These are phyloP conservation scores for Notodonta dromedarius DNA, from an alignment of 2,888 invertebrate genomes.

Conservation along the genomic window DNA sequence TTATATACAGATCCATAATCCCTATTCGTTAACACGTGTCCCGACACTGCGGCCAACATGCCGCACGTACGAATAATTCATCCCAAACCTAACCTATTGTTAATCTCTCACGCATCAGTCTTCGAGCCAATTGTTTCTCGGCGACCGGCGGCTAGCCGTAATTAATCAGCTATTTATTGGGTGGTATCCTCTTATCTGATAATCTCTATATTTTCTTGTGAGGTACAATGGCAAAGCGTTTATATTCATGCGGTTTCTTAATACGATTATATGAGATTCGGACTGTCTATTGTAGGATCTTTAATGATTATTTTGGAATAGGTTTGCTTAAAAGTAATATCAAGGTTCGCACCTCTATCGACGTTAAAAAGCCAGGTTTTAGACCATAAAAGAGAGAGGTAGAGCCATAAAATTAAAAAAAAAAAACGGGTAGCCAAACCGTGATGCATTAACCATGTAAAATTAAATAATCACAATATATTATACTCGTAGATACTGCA, in stretches of 20 bases:
- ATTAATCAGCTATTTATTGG: conserved; percentile 40
- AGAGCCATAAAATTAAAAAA: too few species aligned
- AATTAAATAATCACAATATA: too few species aligned
- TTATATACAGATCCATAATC: background rate
- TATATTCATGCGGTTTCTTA: background rate
- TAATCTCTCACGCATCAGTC: conserved; percentile 41
- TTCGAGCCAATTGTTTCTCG: conserved; percentile 35
- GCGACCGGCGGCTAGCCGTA: conserved; percentile 31
- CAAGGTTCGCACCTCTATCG: too few species aligned
- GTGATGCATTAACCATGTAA: too few species aligned
- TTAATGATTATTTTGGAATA: too few species aligned
- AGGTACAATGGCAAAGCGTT: background rate
- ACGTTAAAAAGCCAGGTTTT: too few species aligned
- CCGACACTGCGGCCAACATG: conserved; percentile 11
- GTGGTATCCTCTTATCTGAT: conserved; percentile 8
- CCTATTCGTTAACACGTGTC: conserved; percentile 5
- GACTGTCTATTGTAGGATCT: too few species aligned
- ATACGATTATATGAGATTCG: too few species aligned
- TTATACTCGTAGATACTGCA: too few species aligned
- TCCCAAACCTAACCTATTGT: conserved; percentile 27
- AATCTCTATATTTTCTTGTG: conserved; percentile 5
- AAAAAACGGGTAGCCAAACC: too few species aligned
- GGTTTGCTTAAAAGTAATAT: too few species aligned
- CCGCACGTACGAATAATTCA: conserved; percentile 38
- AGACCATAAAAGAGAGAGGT: too few species aligned